Conservation (phyloP, 1,140 invertebrate species). For the Saccostrea cuccullata region DNA sequence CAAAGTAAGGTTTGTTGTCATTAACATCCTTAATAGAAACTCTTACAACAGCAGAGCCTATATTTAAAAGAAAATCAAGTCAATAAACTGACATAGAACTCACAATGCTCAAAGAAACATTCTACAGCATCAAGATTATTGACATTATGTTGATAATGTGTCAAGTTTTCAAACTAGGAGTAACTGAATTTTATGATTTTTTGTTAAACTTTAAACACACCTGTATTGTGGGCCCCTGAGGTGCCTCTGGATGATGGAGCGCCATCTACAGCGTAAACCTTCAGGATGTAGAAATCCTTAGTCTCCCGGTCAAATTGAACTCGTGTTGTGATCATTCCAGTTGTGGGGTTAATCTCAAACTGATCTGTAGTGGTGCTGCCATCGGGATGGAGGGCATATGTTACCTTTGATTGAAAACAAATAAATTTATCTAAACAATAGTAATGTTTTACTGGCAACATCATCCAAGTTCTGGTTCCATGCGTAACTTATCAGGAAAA, state of each 20-base stretch:
- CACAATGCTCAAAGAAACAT: too few species aligned
- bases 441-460: too few species aligned
- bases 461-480: too few species aligned
- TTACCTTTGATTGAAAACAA: neutral
- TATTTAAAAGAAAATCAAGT: neutral
- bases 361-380: neutral
- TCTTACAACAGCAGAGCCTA: constrained; percentile 30
- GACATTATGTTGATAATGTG: too few species aligned
- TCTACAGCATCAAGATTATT: too few species aligned
- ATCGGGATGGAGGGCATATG: neutral
- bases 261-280: constrained; percentile 21
- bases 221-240: neutral
- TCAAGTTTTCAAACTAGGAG: too few species aligned
- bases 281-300: constrained; percentile 24
- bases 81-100: too few species aligned
- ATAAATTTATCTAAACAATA: neutral
- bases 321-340: constrained; percentile 35
- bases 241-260: constrained; percentile 11
- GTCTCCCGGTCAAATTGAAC: constrained; percentile 40
- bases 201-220: neutral
- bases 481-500: too few species aligned
- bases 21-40: constrained; percentile 64
- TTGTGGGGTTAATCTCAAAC: constrained; percentile 21
- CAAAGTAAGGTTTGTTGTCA: constrained; percentile 65
- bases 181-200: too few species aligned